Percentiles rank a stretch among this genome's conserved stretches.
phyloP scores from a whole-genome alignment of 2,113 vertebrate species.

The Baryphthengus martii region DNA sequence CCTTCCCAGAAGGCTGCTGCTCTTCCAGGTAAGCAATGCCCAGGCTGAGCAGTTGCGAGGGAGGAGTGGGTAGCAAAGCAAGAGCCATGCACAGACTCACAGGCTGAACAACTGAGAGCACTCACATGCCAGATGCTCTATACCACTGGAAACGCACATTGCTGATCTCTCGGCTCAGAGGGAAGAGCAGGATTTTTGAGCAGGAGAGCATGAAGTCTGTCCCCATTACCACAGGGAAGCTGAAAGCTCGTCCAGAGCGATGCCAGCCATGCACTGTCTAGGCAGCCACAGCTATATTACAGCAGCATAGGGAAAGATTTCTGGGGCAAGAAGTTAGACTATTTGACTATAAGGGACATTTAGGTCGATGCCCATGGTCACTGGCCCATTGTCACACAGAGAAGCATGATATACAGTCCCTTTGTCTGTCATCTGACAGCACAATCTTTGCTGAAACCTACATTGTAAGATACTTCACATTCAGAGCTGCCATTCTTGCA shows the following conservation, averaged over 20 bases:
- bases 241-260: neutral
- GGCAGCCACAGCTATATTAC: neutral
- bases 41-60: rapidly evolving
- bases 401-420: neutral
- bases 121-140: neutral
- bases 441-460: neutral
- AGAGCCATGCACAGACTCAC: neutral
- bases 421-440: neutral
- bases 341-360: neutral
- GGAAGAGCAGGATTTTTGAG: neutral
- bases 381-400: neutral
- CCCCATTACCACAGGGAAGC: neutral
- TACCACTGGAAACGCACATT: neutral
- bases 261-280: rapidly evolving
- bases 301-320: neutral
- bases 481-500: slow-evolving; percentile 6
- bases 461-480: neutral
- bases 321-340: neutral
- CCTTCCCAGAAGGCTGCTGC: neutral
- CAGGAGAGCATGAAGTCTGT: neutral
- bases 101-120: rapidly evolving
- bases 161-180: neutral
- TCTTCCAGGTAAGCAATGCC: neutral
- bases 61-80: neutral
- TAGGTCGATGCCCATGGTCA: rapidly evolving